phyloP scores from a whole-genome alignment of 2,888 invertebrate genomes.

The Stramonita haemastoma region DNA sequence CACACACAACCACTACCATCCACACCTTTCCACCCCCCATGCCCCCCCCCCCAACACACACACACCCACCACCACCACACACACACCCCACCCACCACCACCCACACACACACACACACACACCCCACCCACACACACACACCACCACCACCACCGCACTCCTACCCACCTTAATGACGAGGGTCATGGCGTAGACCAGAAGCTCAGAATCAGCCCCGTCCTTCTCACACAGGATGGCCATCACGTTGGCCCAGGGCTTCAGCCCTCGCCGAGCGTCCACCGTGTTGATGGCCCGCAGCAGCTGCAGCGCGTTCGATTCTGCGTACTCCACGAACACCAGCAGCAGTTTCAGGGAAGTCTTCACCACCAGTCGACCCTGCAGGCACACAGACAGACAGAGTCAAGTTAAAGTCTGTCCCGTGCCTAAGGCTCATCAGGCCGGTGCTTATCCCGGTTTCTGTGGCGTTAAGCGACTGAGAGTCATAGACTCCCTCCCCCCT shows the following conservation, averaged over 20 bases:
- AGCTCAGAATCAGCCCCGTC: constrained; percentile 97
- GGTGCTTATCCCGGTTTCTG: too few relatives aligned
- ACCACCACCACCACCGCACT: too few relatives aligned
- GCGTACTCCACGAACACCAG: constrained; percentile 99
- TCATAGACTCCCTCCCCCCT: too few relatives aligned
- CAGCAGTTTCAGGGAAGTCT: constrained; percentile 96
- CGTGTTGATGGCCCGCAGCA: constrained; percentile 91
- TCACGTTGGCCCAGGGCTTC: constrained; percentile 87
- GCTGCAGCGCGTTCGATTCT: constrained; percentile 93
- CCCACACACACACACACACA: neutral
- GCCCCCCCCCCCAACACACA: too few relatives aligned
- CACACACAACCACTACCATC: too few relatives aligned
- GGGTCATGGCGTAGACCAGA: constrained; percentile 95
- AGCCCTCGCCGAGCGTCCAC: constrained; percentile 80
- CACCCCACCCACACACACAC: too few relatives aligned
- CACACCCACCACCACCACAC: too few relatives aligned
- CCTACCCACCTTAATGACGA: constrained; percentile 87
- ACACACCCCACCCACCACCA: neutral
- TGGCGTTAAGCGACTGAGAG: too few relatives aligned
- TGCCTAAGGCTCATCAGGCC: too few relatives aligned
- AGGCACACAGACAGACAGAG: constrained; percentile 51
- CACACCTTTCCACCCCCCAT: too few relatives aligned
- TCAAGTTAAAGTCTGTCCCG: too few relatives aligned
- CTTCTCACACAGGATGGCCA: constrained; percentile 89
- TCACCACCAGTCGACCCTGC: constrained; percentile 94